Percentiles rank a stretch among this genome's conserved stretches.
Evolutionary conservation across 2,113 vertebrate species (phyloP).

Genomic region (Syngnathus scovelli): DNA sequence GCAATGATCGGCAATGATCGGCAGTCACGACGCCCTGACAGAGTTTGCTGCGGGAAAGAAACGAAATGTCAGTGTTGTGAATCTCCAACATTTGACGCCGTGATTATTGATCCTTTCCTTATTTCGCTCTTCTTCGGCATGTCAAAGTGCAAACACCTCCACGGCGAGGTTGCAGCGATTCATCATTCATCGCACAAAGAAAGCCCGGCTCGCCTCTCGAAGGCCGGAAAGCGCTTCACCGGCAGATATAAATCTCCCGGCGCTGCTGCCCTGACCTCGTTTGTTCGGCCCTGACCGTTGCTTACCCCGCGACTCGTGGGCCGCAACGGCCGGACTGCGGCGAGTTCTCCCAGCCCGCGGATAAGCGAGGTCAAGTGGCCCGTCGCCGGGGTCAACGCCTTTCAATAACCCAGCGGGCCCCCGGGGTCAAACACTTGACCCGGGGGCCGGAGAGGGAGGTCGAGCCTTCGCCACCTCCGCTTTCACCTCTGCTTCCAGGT

Average conservation of each 20-base stretch:
- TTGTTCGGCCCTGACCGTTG: slow-evolving; percentile 60
- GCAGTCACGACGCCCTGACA: slow-evolving; percentile 2
- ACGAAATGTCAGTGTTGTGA: slow-evolving; percentile 13
- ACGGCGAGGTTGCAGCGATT: slow-evolving; percentile 33
- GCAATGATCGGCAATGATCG: slow-evolving; percentile 17
- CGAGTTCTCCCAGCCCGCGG: slow-evolving; percentile 41
- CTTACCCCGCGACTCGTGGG: slow-evolving; percentile 31
- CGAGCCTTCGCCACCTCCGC: slow-evolving; percentile 44
- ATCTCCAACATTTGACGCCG: slow-evolving; percentile 11
- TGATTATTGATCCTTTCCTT: slow-evolving; percentile 5
- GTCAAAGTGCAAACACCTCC: slow-evolving; percentile 38
- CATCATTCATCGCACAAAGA: slow-evolving; percentile 44
- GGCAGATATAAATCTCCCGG: slow-evolving; percentile 60
- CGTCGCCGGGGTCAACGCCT: slow-evolving; percentile 60
- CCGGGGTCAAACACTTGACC: slow-evolving; percentile 60
- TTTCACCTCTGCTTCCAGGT: slow-evolving; percentile 59
- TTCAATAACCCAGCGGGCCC: slow-evolving; percentile 43
- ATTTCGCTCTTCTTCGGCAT: slow-evolving; percentile 23
- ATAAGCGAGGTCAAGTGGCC: slow-evolving; percentile 70
- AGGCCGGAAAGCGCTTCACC: slow-evolving; percentile 39
- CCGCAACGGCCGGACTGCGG: slow-evolving; percentile 39
- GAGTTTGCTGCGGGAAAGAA: slow-evolving; percentile 6
- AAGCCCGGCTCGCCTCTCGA: slow-evolving; percentile 24
- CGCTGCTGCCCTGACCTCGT: slow-evolving; percentile 61
- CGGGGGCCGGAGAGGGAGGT: slow-evolving; percentile 50